Evolutionary conservation across 2,113 vertebrate genomes (phyloP), one percentile per base, ranked within the genome.

Genomic region (Panthera leo): DNA sequence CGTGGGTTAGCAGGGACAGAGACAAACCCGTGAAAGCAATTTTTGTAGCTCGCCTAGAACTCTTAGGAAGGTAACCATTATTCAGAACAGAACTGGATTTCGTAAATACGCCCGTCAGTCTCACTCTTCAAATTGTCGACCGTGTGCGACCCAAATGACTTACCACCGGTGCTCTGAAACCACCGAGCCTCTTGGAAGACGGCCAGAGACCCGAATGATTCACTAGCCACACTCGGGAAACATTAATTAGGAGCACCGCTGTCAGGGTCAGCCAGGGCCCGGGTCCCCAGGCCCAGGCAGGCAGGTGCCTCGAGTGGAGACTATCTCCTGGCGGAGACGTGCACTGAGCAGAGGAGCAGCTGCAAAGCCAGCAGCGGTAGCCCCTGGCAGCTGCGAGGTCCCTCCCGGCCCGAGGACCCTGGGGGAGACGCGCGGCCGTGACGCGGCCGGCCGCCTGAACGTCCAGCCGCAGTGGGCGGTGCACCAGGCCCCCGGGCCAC

Each of bases 11-110:
- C 39, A 18, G 45, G 25, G 68, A 14, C 9, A 13, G n/a, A 53
- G 68, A 19, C 10, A 10, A 39, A n/a, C 14, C 39, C 9, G 10
- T 0, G 34, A 39, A 4, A 3, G 27, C 2, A 1, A 5, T 4
- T 45, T 29, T 10, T 1, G 16, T 0, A 36, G 68, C 2, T 1
- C 13, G 45, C 31, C 55, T 34, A 0, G 11, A 19, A 51, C 21
- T 42, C 19, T 36, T 6, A 25, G 36, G 39, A 36, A 9, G 16
- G 27, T 5, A 7, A 8, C 53, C 21, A 5, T 11, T 13, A 58
- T 65, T 45, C 55, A 65, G 65, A 65, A 45, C 31, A 55, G 25
- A 19, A 15, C 27, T 10, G 55, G 34, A 63, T 42, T 42, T 27
- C 61, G 5, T 53, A 71, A 51, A 27, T 39, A 18, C 2, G 48